A percentile compares a stretch with the other conserved stretches of the same genome.
These are phyloP conservation scores for Wiebesia pumilae DNA, from an alignment of 1,140 invertebrate genomes.

Conservation along the genomic window DNA sequence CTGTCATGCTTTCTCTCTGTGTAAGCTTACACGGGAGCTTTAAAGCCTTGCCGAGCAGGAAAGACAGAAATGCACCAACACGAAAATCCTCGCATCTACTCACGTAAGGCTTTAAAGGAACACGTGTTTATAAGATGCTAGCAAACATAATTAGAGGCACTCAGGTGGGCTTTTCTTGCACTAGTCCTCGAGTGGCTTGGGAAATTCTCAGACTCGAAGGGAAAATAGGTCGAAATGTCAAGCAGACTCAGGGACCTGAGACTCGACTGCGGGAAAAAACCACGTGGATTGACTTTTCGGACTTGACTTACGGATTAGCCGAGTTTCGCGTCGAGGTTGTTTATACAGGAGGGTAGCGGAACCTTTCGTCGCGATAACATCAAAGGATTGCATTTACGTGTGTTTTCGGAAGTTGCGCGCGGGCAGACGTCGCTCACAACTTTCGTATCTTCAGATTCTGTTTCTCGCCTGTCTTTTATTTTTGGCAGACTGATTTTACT, in stretches of 20 bases:
- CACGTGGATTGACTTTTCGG: slow-evolving; percentile 43
- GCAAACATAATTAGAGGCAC: slow-evolving; percentile 49
- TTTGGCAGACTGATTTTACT: no score
- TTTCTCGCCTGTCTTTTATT: background rate
- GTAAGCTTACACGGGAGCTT: slow-evolving; percentile 11
- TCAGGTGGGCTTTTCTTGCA: slow-evolving; percentile 35
- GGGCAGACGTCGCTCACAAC: background rate
- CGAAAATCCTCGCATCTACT: slow-evolving; percentile 45
- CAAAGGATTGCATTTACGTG: slow-evolving; percentile 56
- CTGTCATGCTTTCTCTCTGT: no score
- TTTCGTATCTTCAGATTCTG: background rate
- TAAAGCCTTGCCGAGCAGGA: background rate
- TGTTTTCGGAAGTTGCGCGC: slow-evolving; percentile 20
- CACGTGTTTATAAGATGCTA: slow-evolving; percentile 44
- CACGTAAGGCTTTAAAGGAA: slow-evolving; percentile 1
- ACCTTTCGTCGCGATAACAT: slow-evolving; percentile 50
- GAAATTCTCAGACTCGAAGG: background rate
- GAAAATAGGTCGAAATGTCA: background rate
- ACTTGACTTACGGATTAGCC: slow-evolving; percentile 62
- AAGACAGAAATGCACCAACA: background rate
- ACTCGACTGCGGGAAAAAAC: background rate
- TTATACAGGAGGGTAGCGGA: slow-evolving; percentile 15
- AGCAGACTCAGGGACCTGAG: background rate
- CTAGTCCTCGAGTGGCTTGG: slow-evolving; percentile 16
- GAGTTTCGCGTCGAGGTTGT: slow-evolving; percentile 49